Percentiles rank a stretch among this genome's conserved stretches.
Evolutionary conservation across 2,113 vertebrate genomes (phyloP).

Genomic region (Cygnus atratus): DNA sequence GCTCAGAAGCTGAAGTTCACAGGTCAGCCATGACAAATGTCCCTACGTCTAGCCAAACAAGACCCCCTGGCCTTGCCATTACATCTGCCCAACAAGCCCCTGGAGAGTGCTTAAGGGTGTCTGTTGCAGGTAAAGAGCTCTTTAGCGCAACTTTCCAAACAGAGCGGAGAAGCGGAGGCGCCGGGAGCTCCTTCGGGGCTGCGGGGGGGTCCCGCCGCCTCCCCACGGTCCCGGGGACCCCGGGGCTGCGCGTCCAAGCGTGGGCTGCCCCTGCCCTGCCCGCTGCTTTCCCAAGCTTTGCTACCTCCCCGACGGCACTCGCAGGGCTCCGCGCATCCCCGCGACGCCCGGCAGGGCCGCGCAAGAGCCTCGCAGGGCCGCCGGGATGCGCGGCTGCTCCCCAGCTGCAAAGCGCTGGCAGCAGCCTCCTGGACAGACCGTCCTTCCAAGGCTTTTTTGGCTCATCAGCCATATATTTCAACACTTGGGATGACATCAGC

Average conservation of each 20-base stretch:
- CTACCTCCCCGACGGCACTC: no score
- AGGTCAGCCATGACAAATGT: constrained; percentile 84
- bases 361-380: background rate
- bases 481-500: background rate
- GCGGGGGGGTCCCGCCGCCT: background rate
- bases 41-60: constrained; percentile 78
- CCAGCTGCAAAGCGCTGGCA: background rate
- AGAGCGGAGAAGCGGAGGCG: background rate
- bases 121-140: constrained; percentile 73
- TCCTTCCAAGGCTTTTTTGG: background rate
- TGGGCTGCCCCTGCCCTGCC: background rate
- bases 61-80: constrained; percentile 75
- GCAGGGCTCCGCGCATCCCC: no score
- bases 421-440: background rate
- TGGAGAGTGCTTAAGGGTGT: constrained; percentile 75
- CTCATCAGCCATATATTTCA: background rate
- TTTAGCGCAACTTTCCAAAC: constrained; percentile 53
- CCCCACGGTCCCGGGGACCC: background rate
- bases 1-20: constrained; percentile 77
- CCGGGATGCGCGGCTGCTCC: background rate
- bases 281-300: background rate
- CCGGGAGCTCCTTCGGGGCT: background rate
- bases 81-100: constrained; percentile 77
- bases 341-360: background rate
- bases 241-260: background rate